These are phyloP conservation scores for Deroplatys truncata DNA, from an alignment of 2,888 invertebrate genomes.

Conservation along the genomic window DNA sequence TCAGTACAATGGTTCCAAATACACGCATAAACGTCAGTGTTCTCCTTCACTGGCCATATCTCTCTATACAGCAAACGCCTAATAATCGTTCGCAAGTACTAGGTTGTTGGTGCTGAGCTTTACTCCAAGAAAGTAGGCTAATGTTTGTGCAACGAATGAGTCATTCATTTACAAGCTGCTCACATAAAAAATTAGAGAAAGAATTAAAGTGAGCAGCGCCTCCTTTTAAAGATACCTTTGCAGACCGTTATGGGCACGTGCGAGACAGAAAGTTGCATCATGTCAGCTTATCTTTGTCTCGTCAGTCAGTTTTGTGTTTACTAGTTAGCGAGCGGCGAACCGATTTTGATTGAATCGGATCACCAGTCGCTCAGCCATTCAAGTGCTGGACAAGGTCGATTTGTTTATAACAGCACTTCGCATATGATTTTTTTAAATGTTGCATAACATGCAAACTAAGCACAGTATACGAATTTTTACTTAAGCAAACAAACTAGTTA, in stretches of 20 bases:
- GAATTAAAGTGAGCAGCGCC: neutral
- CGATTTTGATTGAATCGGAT: neutral
- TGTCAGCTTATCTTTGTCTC: neutral
- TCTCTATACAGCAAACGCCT: too few relatives aligned
- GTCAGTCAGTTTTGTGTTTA: neutral
- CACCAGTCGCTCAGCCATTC: neutral
- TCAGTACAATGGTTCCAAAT: too few relatives aligned
- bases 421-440: neutral
- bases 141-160: neutral
- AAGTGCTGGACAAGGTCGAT: neutral
- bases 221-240: neutral
- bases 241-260: neutral
- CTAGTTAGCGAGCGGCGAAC: neutral
- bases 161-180: neutral
- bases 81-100: too few relatives aligned
- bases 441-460: too few relatives aligned
- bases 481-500: too few relatives aligned
- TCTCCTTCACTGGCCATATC: too few relatives aligned
- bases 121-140: neutral
- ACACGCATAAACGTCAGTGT: too few relatives aligned
- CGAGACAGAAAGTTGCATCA: neutral
- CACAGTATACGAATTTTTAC: too few relatives aligned
- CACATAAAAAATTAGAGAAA: neutral
- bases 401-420: neutral
- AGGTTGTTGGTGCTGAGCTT: too few relatives aligned